Percentiles rank a stretch among this genome's conserved stretches.
Evolutionary conservation across 2,113 vertebrate species (phyloP).

Genomic region (Corythoichthys haematopterus): DNA sequence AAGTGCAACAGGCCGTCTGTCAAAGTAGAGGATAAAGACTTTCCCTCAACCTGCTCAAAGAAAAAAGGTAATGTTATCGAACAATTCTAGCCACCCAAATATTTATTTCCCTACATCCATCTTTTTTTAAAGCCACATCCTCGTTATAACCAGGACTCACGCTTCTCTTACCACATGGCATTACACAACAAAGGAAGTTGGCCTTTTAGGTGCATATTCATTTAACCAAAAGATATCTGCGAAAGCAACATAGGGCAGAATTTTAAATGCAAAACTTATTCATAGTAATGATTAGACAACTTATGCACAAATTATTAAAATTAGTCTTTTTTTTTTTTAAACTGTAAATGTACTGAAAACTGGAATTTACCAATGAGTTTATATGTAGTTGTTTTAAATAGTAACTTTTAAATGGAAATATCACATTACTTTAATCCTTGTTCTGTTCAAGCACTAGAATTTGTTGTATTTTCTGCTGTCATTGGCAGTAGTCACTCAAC

Average conservation of each 20-base stretch:
- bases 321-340: too few relatives aligned
- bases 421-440: not conserved
- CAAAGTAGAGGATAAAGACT: slow-evolving; percentile 97
- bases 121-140: slow-evolving; percentile 23
- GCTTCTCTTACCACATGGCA: slow-evolving; percentile 15
- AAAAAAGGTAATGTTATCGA: slow-evolving; percentile 84
- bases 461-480: too few relatives aligned
- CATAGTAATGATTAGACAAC: not conserved
- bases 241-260: not conserved
- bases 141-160: slow-evolving; percentile 39
- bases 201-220: slow-evolving; percentile 9
- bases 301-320: not conserved
- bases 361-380: too few relatives aligned
- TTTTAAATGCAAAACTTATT: not conserved
- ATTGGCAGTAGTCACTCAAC: too few relatives aligned
- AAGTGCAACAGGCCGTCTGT: slow-evolving; percentile 96
- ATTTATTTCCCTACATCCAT: not conserved
- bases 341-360: too few relatives aligned
- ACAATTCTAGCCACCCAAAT: slow-evolving; percentile 5
- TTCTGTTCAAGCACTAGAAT: not conserved
- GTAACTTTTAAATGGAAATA: too few relatives aligned
- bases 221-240: not conserved
- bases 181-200: slow-evolving; percentile 37
- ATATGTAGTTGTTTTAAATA: too few relatives aligned
- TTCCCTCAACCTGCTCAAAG: slow-evolving; percentile 94